Percentiles rank a stretch among this genome's conserved stretches.
These are phyloP conservation scores for Falco columbarius DNA, from an alignment of 2,797 vertebrate genomes.

Conservation along the genomic window DNA sequence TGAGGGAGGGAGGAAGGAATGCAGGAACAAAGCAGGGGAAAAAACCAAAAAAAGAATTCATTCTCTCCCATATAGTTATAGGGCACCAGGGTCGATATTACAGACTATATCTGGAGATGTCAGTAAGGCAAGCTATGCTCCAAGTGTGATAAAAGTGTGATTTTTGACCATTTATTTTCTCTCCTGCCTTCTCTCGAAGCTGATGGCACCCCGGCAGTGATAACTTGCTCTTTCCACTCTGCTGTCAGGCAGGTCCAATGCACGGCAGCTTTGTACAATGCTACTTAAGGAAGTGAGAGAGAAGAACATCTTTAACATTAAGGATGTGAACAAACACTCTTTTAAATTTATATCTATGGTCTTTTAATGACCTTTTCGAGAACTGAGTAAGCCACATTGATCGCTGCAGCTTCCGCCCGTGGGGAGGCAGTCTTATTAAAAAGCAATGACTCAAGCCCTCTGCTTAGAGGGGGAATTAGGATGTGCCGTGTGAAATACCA, in stretches of 20 bases:
- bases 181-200: neutral
- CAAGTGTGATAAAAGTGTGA: neutral
- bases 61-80: neutral
- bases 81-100: neutral
- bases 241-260: neutral
- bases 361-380: constrained; percentile 68
- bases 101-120: neutral
- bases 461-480: constrained; percentile 51
- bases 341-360: constrained; percentile 52
- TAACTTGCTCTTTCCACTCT: neutral
- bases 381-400: constrained; percentile 41
- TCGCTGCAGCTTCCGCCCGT: constrained; percentile 49
- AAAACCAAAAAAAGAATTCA: neutral
- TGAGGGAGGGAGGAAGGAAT: neutral
- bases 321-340: constrained; percentile 55
- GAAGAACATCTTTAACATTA: constrained; percentile 45
- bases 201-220: neutral
- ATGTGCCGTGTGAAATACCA: constrained; percentile 13
- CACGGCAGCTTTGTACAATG: fast-evolving
- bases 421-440: constrained; percentile 55
- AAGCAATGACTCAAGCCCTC: constrained; percentile 60
- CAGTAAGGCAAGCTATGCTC: neutral
- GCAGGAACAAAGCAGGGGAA: neutral
- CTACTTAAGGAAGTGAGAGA: neutral
- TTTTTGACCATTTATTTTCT: neutral